Base-by-base conservation (phyloP, 2,797 vertebrate genomes). In the Dendrocincla fuliginosa region DNA sequence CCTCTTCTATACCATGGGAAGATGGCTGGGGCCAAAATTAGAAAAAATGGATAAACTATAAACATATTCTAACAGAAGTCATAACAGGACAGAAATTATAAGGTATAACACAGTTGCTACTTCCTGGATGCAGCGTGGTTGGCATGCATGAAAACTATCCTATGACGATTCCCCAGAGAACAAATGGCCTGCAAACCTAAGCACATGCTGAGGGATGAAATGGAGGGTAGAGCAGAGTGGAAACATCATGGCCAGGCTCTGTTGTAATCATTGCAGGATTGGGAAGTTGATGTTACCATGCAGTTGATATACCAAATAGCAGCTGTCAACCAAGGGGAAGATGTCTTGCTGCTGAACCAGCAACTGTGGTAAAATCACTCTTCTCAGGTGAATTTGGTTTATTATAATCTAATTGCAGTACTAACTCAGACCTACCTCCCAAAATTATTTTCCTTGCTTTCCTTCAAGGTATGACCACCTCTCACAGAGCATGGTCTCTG, bases 281-380 rank as follows among this genome's bases (percentile, higher is more conserved):
- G 52, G n/a, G 15, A 64, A 25, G 0, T 0, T 30, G 46, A 20
- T 39, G n/a, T 22, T 47, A 11, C 33, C 30, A 2, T 12, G 24
- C 20, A 28, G 20, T 46, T 60, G 60, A 32, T 1, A 4, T 9
- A 60, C 20, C 53, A 25, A 52, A 59, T 0, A 67, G 68, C 39
- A 67, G 52, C 28, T 59, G 13, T 4, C 53, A 67, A 35, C 30
- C 25, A 64, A 27, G 53, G 16, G 16, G 5, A 11, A 55, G 57
- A 59, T 5, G 9, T 9, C n/a, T 3, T 46, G 13, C 39, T 74
- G 19, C 68, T 41, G 30, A 46, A 4, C 19, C 37, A 52, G 28
- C 24, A 39, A 0, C 39, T 18, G 11, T 5, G 6, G 19, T 33
- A 24, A 20, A 44, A 52, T 13, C 1, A 0, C 20, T 46, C 52